Evolutionary conservation across 2,797 vertebrate species (phyloP).

Genomic region (Limnodromus scolopaceus): DNA sequence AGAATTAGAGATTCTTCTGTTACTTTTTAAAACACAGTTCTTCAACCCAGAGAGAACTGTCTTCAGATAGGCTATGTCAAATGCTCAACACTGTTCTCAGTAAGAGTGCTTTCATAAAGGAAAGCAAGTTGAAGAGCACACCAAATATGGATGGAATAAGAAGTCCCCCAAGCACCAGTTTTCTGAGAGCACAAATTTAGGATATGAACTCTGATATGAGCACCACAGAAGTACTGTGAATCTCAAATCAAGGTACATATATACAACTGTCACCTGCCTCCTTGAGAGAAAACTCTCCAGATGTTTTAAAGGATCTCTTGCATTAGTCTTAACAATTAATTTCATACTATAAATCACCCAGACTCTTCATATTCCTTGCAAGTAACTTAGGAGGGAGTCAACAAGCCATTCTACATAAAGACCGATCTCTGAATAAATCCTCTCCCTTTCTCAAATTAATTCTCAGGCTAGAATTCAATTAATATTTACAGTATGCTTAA

Average conservation of each 20-base stretch:
- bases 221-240: background rate
- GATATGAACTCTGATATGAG: background rate
- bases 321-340: background rate
- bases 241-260: background rate
- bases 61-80: background rate
- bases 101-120: background rate
- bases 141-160: background rate
- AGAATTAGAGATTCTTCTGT: background rate
- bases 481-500: background rate
- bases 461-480: background rate
- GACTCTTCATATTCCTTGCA: background rate
- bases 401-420: background rate
- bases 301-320: conserved; percentile 12
- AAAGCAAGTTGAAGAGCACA: background rate
- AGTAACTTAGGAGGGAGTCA: background rate
- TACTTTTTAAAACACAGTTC: background rate
- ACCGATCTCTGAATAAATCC: background rate
- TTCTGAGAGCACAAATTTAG: background rate
- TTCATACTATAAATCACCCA: background rate
- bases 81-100: background rate
- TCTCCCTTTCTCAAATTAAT: background rate
- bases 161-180: background rate
- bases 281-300: background rate
- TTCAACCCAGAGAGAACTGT: background rate
- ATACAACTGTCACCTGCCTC: background rate